Evolutionary conservation across 2,888 invertebrate species (phyloP).

Genomic region (Neoaliturus tenellus): DNA sequence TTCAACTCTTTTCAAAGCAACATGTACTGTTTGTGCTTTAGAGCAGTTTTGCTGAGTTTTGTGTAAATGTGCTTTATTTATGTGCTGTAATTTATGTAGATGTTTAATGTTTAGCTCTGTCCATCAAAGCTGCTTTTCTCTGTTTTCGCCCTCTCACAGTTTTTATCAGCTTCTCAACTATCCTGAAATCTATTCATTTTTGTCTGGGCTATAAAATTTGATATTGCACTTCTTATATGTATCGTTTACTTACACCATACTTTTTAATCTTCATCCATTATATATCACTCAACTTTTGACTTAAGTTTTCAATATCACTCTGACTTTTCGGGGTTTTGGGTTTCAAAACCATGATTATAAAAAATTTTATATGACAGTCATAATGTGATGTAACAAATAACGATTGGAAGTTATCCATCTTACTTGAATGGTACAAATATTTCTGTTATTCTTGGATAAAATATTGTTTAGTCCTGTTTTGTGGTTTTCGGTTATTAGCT

Average conservation of each 20-base stretch:
- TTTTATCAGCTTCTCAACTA: not conserved
- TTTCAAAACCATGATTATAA: no score
- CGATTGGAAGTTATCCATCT: no score
- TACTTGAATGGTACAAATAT: no score
- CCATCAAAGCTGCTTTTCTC: not conserved
- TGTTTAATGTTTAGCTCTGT: slow-evolving; percentile 2
- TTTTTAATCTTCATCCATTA: not conserved
- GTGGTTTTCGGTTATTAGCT: no score
- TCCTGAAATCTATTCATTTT: not conserved
- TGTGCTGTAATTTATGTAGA: not conserved
- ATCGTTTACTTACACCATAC: not conserved
- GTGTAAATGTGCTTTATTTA: not conserved
- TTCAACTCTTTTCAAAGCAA: not conserved
- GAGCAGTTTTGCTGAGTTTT: not conserved
- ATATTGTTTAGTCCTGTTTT: no score
- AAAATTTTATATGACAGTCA: no score
- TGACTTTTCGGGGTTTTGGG: no score
- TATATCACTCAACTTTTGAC: no score
- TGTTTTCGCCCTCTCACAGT: not conserved
- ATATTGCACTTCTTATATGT: not conserved
- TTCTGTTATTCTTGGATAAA: no score
- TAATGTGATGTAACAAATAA: no score
- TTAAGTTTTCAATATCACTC: no score
- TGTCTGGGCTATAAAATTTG: not conserved
- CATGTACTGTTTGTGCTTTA: slow-evolving; percentile 2